A percentile compares a stretch with the other conserved stretches of the same genome.
These are phyloP conservation scores for Tonatia bakeri DNA, from an alignment of 2,113 vertebrate genomes.

Conservation along the genomic window DNA sequence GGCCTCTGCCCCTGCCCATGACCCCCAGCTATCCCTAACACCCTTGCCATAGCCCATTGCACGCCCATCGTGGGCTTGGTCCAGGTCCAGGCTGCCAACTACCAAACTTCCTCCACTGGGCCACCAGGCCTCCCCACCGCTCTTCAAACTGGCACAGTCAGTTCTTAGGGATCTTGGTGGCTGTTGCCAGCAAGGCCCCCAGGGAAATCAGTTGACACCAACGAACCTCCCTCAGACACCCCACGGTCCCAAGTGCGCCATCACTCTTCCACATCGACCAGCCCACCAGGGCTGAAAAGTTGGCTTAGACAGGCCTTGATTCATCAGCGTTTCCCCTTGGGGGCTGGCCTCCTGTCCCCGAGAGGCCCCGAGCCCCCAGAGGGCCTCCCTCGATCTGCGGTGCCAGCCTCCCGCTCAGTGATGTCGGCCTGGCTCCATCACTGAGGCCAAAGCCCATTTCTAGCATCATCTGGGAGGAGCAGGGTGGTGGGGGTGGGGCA, in stretches of 20 bases:
- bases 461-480: neutral
- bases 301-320: neutral
- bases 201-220: neutral
- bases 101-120: neutral
- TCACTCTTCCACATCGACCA: neutral
- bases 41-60: neutral
- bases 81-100: neutral
- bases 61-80: too few relatives aligned
- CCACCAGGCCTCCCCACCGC: neutral
- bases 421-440: neutral
- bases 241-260: neutral
- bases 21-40: neutral
- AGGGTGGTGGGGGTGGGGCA: neutral
- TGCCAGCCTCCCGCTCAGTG: rapidly evolving
- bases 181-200: neutral
- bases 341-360: neutral
- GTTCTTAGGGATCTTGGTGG: neutral
- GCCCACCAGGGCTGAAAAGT: neutral
- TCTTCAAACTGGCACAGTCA: neutral
- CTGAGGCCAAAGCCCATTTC: neutral
- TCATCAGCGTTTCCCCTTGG: neutral
- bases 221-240: neutral
- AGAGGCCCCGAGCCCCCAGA: neutral
- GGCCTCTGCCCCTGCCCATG: neutral
- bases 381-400: neutral